Conservation (phyloP, 2,888 invertebrate species). For the Drosophila borborema region DNA sequence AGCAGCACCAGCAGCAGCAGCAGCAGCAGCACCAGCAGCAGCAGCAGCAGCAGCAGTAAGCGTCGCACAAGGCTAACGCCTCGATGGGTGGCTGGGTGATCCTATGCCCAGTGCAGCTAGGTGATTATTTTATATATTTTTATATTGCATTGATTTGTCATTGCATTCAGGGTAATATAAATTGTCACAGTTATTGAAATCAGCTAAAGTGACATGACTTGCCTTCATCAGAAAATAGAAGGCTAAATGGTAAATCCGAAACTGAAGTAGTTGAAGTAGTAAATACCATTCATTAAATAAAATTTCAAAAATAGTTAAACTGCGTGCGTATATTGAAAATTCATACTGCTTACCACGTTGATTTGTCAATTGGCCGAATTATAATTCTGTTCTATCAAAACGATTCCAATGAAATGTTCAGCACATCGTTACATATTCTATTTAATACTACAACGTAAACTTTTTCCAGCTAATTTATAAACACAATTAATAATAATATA, state of each 20-base stretch:
- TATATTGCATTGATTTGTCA: constrained; percentile 59
- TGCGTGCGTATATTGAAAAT: neutral
- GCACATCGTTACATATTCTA: neutral
- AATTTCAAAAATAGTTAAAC: too few species aligned
- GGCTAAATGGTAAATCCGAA: neutral
- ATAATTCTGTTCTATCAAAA: neutral
- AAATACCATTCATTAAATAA: too few species aligned
- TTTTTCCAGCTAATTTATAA: neutral
- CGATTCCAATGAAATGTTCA: neutral
- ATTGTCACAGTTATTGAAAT: constrained; percentile 30
- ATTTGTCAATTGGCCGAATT: neutral
- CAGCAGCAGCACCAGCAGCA: too few species aligned
- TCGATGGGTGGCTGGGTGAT: constrained; percentile 21
- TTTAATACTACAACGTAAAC: neutral
- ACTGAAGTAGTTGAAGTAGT: too few species aligned
- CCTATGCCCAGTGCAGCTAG: constrained; percentile 14
- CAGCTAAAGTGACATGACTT: constrained; percentile 1
- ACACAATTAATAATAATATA: too few species aligned
- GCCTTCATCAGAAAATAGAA: too few species aligned
- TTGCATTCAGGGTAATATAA: constrained; percentile 25
- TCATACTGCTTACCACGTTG: neutral
- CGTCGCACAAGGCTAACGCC: constrained; percentile 7
- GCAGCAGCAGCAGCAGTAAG: constrained; percentile 15
- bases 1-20: too few species aligned
- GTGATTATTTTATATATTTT: constrained; percentile 33